A percentile compares a stretch with the other conserved stretches of the same genome.
phyloP scores from a whole-genome alignment of 2,113 vertebrate species.

The Anarrhichthys ocellatus region DNA sequence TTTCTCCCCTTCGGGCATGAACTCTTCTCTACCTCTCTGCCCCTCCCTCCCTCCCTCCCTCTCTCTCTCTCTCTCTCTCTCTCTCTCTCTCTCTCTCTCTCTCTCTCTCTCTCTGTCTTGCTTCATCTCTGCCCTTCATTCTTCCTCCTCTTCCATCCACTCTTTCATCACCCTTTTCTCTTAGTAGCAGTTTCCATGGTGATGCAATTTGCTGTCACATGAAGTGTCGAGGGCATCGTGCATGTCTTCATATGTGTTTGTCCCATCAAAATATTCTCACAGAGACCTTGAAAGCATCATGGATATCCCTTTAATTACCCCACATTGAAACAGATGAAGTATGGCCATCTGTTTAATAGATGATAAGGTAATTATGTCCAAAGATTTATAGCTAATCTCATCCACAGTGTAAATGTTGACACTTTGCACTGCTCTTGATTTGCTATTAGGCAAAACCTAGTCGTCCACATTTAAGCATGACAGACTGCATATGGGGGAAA shows the following conservation, averaged over 20 bases:
- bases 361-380: constrained; percentile 51
- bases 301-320: constrained; percentile 51
- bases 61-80: not conserved
- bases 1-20: not conserved
- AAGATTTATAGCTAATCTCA: constrained; percentile 49
- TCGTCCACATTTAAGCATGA: constrained; percentile 42
- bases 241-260: constrained; percentile 48
- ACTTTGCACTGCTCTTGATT: constrained; percentile 42
- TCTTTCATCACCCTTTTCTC: constrained; percentile 63
- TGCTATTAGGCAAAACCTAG: constrained; percentile 29
- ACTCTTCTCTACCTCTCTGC: constrained; percentile 16
- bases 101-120: not conserved
- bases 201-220: constrained; percentile 77
- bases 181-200: constrained; percentile 81
- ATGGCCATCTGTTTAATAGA: constrained; percentile 54
- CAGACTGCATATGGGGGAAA: constrained; percentile 23
- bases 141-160: constrained; percentile 33
- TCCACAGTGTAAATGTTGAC: constrained; percentile 41
- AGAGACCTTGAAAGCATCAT: constrained; percentile 61
- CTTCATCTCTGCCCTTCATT: constrained; percentile 16
- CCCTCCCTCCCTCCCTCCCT: not conserved
- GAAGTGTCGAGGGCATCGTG: constrained; percentile 66
- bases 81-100: not conserved
- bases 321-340: constrained; percentile 46
- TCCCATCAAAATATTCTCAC: constrained; percentile 60